These are phyloP conservation scores for Melanotaenia maccullochi DNA, from an alignment of 2,797 vertebrate genomes.

Conservation along the genomic window DNA sequence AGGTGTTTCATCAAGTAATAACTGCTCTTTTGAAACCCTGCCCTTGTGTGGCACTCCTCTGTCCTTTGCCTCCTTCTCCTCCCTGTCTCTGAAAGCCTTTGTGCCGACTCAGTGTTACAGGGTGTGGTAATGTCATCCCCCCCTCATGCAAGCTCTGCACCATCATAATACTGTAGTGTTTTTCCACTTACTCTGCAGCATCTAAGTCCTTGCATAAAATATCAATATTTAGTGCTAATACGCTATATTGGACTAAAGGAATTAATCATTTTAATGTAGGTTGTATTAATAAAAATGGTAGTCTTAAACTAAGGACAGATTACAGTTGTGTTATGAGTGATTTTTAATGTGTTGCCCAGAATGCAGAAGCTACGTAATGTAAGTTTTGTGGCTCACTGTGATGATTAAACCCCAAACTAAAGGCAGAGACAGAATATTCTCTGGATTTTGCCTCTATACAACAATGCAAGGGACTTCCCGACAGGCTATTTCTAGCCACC, in stretches of 20 bases:
- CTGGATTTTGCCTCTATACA: conserved; percentile 49
- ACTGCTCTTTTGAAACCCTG: conserved; percentile 35
- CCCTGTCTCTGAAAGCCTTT: conserved; percentile 16
- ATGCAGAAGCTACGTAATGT: conserved; percentile 16
- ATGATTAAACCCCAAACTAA: conserved; percentile 27
- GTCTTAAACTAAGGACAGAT: background rate
- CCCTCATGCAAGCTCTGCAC: conserved; percentile 55
- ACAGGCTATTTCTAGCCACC: conserved; percentile 75
- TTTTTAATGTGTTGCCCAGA: conserved; percentile 8
- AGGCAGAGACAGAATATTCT: conserved; percentile 19
- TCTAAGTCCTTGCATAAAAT: conserved; percentile 26
- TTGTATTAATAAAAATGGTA: background rate
- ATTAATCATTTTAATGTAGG: background rate
- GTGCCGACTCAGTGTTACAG: conserved; percentile 66
- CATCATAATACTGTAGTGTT: conserved; percentile 50
- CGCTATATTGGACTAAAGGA: conserved; percentile 6
- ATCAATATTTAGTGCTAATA: background rate
- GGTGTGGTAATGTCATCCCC: conserved; percentile 66
- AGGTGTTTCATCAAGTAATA: conserved; percentile 30
- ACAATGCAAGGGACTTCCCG: conserved; percentile 79
- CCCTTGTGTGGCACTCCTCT: conserved; percentile 27
- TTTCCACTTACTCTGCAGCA: conserved; percentile 58
- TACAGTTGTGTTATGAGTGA: background rate
- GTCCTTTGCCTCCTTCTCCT: conserved; percentile 48
- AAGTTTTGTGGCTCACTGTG: conserved; percentile 1